Evolutionary conservation across 2,797 vertebrate species (phyloP).

Genomic region (Halcyon smyrnensis): DNA sequence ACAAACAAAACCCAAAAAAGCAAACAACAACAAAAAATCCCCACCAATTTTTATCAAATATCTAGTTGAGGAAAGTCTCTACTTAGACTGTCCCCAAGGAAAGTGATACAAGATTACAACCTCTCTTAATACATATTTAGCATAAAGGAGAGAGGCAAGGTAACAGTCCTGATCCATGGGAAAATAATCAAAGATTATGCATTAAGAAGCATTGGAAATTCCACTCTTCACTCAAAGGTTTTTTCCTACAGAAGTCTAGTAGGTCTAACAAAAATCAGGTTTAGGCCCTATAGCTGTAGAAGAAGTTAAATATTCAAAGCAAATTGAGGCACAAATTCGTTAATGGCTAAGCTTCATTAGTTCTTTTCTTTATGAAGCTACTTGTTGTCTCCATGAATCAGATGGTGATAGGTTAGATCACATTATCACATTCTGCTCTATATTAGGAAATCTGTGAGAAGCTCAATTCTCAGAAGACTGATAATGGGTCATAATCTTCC

Average conservation of each 20-base stretch:
- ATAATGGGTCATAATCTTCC: not conserved
- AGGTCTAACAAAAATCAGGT: not conserved
- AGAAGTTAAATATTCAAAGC: not conserved
- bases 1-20: not conserved
- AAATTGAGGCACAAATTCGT: not conserved
- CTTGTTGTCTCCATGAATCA: not conserved
- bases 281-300: not conserved
- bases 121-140: not conserved
- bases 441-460: not conserved
- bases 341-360: not conserved
- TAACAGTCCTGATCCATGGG: not conserved
- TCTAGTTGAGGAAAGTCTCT: not conserved
- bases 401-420: not conserved
- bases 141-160: not conserved
- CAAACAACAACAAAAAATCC: too few species aligned
- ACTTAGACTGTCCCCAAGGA: not conserved
- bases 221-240: not conserved
- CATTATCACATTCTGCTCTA: not conserved
- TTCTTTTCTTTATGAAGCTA: not conserved
- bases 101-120: not conserved
- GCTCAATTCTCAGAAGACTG: not conserved
- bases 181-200: not conserved
- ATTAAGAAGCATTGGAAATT: not conserved
- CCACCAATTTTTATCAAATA: not conserved
- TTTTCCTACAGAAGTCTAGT: not conserved